Evolutionary conservation across 1,140 invertebrate genomes (phyloP), one percentile per base, ranked within the genome.

Genomic region (Temnothorax longispinosus): DNA sequence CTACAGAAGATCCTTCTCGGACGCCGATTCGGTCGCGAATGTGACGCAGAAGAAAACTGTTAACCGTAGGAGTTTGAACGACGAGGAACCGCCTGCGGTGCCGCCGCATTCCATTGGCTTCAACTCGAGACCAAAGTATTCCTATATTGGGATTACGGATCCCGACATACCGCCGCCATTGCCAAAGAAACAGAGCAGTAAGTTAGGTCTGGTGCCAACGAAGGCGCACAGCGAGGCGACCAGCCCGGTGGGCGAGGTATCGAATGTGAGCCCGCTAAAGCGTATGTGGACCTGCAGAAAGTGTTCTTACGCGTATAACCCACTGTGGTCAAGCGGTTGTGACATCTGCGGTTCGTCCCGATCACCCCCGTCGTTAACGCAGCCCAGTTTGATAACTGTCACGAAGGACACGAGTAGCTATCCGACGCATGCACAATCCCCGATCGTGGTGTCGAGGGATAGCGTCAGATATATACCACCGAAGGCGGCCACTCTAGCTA

Each of bases 261-360:
- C 89, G 5, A 90, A 88, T 21, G 86, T 94, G 21, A 95, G 93
- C 78, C 93, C 95, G n/a, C 89, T 96, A 32, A 96, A 96, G 82
- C 96, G 97, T 86, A 97, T 98, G 97, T 98, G 98, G 98, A 98
- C 97, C 67, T 99, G 98, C 95, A 96, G 96, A 80, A 97, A 98
- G 94, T 99, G 98, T 94, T 98, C 98, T 91, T 98, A 97, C 95
- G 97, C 98, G 67, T 98, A 98, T 93, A 98, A 98, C 95, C 97
- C 97, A 76, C 96, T 98, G 88, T 97, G 97, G 96, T 96, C 97
- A 58, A 96, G 97, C 35, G 95, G 96, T 58, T 98, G 98, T 94
- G 97, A 98, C 93, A 97, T 98, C 91, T 98, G 98, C 92, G 96
- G 97, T 84, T 96, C 96, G 89, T 95, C 96, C 89, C 95, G 96